Conservation (phyloP, 2,797 vertebrate species). For the Lycodopsis pacificus region DNA sequence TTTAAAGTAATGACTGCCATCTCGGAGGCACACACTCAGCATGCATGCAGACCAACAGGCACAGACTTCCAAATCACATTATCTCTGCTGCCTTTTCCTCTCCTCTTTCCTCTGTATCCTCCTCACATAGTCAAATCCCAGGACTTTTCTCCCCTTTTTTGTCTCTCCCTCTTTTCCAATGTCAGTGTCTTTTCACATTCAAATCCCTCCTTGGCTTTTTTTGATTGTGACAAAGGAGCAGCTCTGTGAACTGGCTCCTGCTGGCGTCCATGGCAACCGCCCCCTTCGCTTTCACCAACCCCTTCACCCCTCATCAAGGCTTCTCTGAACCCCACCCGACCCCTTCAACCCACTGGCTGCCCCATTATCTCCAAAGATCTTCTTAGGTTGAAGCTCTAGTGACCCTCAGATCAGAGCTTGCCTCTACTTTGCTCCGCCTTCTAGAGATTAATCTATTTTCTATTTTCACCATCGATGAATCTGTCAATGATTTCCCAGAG, state of each 20-base stretch:
- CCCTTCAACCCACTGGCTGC: constrained; percentile 36
- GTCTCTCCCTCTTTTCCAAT: constrained; percentile 62
- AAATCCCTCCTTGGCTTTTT: constrained; percentile 73
- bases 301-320: constrained; percentile 45
- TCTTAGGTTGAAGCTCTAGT: constrained; percentile 6
- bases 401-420: constrained; percentile 16
- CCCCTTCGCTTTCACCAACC: constrained; percentile 22
- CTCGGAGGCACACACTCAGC: constrained; percentile 31
- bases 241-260: constrained; percentile 67
- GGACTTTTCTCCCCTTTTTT: constrained; percentile 58
- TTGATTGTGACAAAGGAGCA: constrained; percentile 79
- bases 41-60: constrained; percentile 37
- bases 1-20: constrained; percentile 61
- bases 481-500: not conserved
- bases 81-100: constrained; percentile 48
- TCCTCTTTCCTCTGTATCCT: constrained; percentile 57
- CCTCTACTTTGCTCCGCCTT: not conserved
- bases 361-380: constrained; percentile 31
- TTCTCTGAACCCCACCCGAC: constrained; percentile 60
- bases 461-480: not conserved
- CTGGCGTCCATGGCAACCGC: constrained; percentile 68
- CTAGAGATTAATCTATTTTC: constrained; percentile 1
- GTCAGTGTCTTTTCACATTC: constrained; percentile 80
- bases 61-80: constrained; percentile 53
- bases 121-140: constrained; percentile 62